Evolutionary conservation across 1,140 invertebrate species (phyloP).

Genomic region (Sinella curviseta): DNA sequence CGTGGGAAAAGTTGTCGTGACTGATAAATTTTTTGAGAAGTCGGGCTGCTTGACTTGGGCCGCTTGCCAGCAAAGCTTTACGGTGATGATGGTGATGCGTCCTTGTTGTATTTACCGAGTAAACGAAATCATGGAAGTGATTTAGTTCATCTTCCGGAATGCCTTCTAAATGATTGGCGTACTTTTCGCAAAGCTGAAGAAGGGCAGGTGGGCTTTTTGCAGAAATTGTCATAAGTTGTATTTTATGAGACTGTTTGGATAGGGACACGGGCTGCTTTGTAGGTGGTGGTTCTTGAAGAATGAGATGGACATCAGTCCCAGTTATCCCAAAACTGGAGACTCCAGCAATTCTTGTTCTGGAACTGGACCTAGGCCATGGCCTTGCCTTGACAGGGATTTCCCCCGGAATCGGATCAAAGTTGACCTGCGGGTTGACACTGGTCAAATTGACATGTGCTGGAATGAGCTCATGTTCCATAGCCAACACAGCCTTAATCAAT

Average conservation of each 20-base stretch:
- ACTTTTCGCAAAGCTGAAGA: no score
- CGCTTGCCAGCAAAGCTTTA: no score
- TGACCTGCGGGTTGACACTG: neutral
- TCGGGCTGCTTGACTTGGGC: no score
- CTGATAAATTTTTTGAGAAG: no score
- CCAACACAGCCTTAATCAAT: neutral
- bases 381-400: neutral
- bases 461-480: neutral
- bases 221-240: neutral
- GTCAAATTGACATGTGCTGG: neutral
- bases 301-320: constrained; percentile 40
- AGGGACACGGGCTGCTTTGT: neutral
- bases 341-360: neutral
- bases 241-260: neutral
- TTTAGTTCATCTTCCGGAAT: no score
- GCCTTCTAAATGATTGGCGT: no score
- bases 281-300: constrained; percentile 32
- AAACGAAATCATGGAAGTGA: no score
- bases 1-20: no score
- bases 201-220: neutral
- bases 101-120: no score
- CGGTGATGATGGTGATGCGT: no score
- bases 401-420: neutral
- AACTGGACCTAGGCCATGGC: neutral
- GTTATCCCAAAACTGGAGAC: constrained; percentile 39